Conservation (phyloP, 2,888 invertebrate species). For the Linyphia triangularis region DNA sequence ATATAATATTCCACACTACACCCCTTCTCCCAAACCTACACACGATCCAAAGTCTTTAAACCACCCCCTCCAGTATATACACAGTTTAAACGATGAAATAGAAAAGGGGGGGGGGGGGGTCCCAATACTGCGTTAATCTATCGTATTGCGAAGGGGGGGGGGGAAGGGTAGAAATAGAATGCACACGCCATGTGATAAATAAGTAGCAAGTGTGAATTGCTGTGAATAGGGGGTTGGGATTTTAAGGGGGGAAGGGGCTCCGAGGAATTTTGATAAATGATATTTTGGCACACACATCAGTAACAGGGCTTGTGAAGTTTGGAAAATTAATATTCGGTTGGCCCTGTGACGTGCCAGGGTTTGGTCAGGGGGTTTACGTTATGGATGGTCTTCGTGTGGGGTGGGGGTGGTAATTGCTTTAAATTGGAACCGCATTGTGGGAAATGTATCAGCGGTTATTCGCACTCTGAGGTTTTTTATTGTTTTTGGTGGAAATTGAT, state of each 20-base stretch:
- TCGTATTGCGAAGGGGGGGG: constrained; percentile 12
- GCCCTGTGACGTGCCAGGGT: constrained; percentile 59
- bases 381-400: constrained; percentile 50
- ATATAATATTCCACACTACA: constrained; percentile 32
- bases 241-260: constrained; percentile 19
- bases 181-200: constrained; percentile 59
- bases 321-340: constrained; percentile 58
- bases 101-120: constrained; percentile 2
- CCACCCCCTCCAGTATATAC: constrained; percentile 44
- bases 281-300: constrained; percentile 68
- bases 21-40: neutral
- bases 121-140: constrained; percentile 52
- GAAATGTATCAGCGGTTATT: constrained; percentile 66
- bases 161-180: neutral
- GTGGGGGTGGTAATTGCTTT: constrained; percentile 68
- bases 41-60: constrained; percentile 39
- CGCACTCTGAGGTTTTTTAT: constrained; percentile 5
- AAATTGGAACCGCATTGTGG: constrained; percentile 68
- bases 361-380: constrained; percentile 36
- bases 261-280: constrained; percentile 66
- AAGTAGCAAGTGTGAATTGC: constrained; percentile 69
- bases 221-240: constrained; percentile 34
- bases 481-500: neutral
- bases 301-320: constrained; percentile 14
- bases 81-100: constrained; percentile 57